These are phyloP conservation scores for Dendrocopos noguchii DNA, from an alignment of 2,113 vertebrate species.

Conservation along the genomic window DNA sequence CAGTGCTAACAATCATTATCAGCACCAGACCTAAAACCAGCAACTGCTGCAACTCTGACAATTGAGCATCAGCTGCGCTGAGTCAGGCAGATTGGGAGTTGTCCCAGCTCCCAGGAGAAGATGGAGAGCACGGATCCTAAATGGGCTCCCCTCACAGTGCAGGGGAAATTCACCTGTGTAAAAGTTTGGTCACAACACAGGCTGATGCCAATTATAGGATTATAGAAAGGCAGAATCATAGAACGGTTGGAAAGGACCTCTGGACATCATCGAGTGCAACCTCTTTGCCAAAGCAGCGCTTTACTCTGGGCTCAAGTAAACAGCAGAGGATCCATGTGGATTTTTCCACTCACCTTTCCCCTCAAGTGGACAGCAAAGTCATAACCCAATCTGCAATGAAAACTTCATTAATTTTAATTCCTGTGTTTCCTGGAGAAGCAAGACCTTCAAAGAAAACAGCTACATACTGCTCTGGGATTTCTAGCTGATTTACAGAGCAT, in stretches of 20 bases:
- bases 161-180: fast-evolving
- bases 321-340: background rate
- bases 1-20: background rate
- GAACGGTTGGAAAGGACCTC: too few relatives aligned
- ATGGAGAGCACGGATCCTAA: background rate
- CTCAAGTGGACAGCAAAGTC: background rate
- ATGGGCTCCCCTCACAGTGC: background rate
- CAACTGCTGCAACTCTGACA: fast-evolving
- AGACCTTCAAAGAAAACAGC: background rate
- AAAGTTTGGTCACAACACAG: background rate
- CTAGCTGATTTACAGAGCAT: background rate
- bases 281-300: too few relatives aligned
- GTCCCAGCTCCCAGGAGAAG: background rate
- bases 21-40: fast-evolving
- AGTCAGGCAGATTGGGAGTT: fast-evolving
- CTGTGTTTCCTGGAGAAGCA: background rate
- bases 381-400: background rate
- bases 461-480: background rate
- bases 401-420: background rate
- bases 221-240: too few relatives aligned
- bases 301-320: background rate
- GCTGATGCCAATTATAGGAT: background rate
- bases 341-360: background rate
- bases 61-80: background rate
- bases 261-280: too few relatives aligned